phyloP scores from a whole-genome alignment of 2,113 vertebrate species.

The Junco hyemalis region DNA sequence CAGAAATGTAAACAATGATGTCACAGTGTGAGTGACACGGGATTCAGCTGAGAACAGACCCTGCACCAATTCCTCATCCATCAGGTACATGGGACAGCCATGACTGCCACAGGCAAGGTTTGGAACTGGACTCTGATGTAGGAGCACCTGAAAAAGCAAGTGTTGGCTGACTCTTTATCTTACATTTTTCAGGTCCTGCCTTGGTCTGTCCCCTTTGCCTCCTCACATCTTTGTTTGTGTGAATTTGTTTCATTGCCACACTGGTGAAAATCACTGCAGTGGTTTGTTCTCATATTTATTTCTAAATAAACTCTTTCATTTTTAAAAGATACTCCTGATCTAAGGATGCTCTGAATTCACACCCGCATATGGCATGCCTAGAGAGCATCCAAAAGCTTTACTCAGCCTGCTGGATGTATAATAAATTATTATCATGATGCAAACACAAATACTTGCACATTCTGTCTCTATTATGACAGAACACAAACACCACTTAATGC shows the following conservation, averaged over 20 bases:
- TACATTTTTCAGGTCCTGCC: not conserved
- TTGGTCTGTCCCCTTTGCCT: not conserved
- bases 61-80: not conserved
- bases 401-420: not conserved
- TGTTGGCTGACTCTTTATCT: not conserved
- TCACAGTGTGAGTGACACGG: not conserved
- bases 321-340: not conserved
- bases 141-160: not conserved
- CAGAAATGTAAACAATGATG: slow-evolving; percentile 15
- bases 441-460: slow-evolving; percentile 14
- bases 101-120: not conserved
- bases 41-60: not conserved
- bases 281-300: not conserved
- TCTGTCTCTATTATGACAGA: not conserved
- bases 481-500: slow-evolving; percentile 8
- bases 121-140: not conserved
- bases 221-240: not conserved
- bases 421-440: slow-evolving; percentile 26
- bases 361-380: not conserved
- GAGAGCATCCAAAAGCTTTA: not conserved
- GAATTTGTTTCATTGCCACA: not conserved
- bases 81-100: not conserved
- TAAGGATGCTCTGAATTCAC: not conserved
- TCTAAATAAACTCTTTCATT: not conserved
- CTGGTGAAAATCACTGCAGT: not conserved